Evolutionary conservation across 2,797 vertebrate species (phyloP), one percentile per base, ranked within the genome.

Genomic region (Liasis olivaceus): DNA sequence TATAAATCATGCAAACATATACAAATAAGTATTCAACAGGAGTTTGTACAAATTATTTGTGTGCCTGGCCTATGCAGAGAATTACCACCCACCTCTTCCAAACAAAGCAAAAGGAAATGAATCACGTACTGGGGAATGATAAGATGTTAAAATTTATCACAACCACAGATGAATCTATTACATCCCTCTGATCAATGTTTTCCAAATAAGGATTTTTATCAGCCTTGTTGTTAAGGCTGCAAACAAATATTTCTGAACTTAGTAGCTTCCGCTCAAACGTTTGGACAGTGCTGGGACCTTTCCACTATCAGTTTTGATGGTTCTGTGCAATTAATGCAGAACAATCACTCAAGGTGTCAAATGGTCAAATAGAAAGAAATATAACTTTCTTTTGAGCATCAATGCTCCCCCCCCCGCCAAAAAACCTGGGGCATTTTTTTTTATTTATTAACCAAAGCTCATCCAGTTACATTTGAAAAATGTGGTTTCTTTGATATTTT

Each of bases 131-230:
- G 90, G 86, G 91, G 77, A 85, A 94, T 91, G 93, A 94, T 94
- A 93, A 90, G 92, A 95, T 96, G 95, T 95, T 94, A 36, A 94
- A 91, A 94, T 94, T 88, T 95, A 51, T 94, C 88, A 94, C 94
- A 56, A 51, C 24, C 0, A 56, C 5, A 31, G 31, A 89, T 87
- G 1, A 15, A 91, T 77, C 89, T 42, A 90, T 64, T 60, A 54
- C 31, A 87, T 31, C 54, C 81, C 81, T 86, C 84, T 84, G 66
- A 91, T 89, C 63, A 91, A 85, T 89, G 54, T 90, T 94, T 81
- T 81, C 84, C 84, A 92, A 93, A 81, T 93, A 92, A 91, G 86
- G 87, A 87, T 66, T 59, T 91, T 88, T 91, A 91, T 17, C 66
- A 26, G 22, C 42, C 69, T 81, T 59, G 81, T 58, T 86, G 85